phyloP scores from a whole-genome alignment of 2,888 invertebrate genomes.

The Pristionchus exspectatus region DNA sequence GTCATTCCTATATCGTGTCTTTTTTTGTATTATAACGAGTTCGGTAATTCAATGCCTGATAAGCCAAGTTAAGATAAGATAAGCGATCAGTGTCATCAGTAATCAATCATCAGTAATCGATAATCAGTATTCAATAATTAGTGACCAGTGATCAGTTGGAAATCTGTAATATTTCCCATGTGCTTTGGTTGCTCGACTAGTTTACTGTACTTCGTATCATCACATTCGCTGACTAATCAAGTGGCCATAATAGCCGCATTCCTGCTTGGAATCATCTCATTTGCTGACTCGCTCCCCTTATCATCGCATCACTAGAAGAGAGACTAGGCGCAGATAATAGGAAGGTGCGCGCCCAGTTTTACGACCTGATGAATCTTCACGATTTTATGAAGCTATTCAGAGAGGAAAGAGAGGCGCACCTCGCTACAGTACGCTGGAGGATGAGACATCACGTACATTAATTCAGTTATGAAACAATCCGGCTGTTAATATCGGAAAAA shows the following conservation, averaged over 20 bases:
- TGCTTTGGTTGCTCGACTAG: no score
- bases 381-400: not conserved
- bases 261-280: not conserved
- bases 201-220: not conserved
- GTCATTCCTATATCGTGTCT: no score
- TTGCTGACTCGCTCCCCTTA: not conserved
- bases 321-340: not conserved
- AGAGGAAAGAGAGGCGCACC: not conserved
- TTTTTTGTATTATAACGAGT: no score
- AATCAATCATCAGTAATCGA: not conserved
- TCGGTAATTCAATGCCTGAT: no score
- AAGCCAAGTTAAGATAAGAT: no score
- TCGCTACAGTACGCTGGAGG: not conserved
- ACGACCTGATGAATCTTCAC: not conserved
- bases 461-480: not conserved
- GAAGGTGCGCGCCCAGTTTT: constrained; percentile 13
- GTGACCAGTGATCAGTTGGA: no score
- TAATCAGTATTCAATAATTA: no score
- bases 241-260: not conserved
- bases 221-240: not conserved
- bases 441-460: not conserved
- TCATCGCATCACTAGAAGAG: not conserved
- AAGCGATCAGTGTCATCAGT: not conserved
- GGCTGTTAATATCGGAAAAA: no score
- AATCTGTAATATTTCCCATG: no score